Base-by-base conservation (phyloP, 2,113 vertebrate genomes). In the Trematomus loennbergii region DNA sequence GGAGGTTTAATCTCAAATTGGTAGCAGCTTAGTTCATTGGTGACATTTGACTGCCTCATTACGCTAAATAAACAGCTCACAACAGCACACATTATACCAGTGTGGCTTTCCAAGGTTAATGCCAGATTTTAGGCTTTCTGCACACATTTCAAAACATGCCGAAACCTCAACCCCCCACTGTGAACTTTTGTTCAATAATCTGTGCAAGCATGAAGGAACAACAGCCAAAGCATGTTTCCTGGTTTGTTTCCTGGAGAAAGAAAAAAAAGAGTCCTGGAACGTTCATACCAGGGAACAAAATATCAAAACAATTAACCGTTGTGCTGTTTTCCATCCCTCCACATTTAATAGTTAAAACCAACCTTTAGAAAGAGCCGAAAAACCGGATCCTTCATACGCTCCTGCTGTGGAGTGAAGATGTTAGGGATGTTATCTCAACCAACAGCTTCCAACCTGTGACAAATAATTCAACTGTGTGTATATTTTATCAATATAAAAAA, bases 31-130 rank as follows among this genome's bases (percentile, higher is more conserved):
- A 62, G 52, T 81, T 75, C 53, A 64, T 70, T 65, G 60, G 53
- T 46, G 65, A 58, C 65, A 65, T 72, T 82, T 72, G 22, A 46
- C 60, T 53, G 73, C 36, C 53, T 76, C 33, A 3, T 60, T 82
- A 20, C 33, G 72, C 49, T 68, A 62, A 68, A 67, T 67, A 17
- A 80, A 45, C 29, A 29, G 29, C 29, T 29, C 29, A 29, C 29
- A 29, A 4, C 29, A 29, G 29, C 29, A 29, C 72, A 67, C 36
- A 52, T 67, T 77, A 57, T 45, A 57, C 55, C 63, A 57, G 43
- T 13, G 55, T 55, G 48, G 48, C 36, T 72, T 55, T 59, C 40
- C 33, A 13, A 40, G 80, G 54, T 61, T 22, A 64, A 1, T 61
- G 62, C 68, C 57, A 67, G 55, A 67, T 72, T 67, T 54, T 8